Evolutionary conservation across 1,140 invertebrate genomes (phyloP).

Genomic region (Halotydeus destructor): DNA sequence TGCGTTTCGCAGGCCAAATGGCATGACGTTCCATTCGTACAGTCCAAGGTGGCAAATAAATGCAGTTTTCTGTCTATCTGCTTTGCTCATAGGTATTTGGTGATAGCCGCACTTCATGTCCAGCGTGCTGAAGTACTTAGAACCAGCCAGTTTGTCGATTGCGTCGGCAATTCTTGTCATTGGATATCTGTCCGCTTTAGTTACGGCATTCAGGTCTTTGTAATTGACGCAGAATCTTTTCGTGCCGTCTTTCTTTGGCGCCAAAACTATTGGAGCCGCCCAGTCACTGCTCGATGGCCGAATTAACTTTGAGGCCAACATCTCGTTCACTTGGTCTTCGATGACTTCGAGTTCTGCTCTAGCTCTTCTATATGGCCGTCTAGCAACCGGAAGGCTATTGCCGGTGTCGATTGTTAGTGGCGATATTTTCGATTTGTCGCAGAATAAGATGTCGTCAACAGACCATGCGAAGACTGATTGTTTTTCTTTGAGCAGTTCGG

Average conservation of each 20-base stretch:
- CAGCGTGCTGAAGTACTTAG: slow-evolving; percentile 1
- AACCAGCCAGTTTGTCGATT: background rate
- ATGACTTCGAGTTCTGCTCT: background rate
- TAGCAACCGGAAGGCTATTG: no score
- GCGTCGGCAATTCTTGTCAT: slow-evolving; percentile 25
- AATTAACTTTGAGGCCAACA: background rate
- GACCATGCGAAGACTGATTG: background rate
- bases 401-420: no score
- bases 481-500: background rate
- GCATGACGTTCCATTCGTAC: slow-evolving; percentile 15
- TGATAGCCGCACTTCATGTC: background rate
- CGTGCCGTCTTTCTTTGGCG: slow-evolving; percentile 28
- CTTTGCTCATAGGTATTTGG: slow-evolving; percentile 24
- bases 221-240: slow-evolving; percentile 31
- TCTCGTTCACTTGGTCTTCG: background rate
- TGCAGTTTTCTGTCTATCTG: slow-evolving; percentile 5
- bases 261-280: slow-evolving; percentile 15
- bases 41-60: slow-evolving; percentile 7
- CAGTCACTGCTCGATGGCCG: slow-evolving; percentile 2
- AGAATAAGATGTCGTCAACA: background rate
- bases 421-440: no score
- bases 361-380: no score
- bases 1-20: slow-evolving; percentile 17
- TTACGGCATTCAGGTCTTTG: slow-evolving; percentile 24
- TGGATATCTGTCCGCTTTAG: slow-evolving; percentile 28